Evolutionary conservation across 30 jellyfish, hydroid and myxozoan genomes (phyloP).

Genomic region (Morbakka virulenta): DNA sequence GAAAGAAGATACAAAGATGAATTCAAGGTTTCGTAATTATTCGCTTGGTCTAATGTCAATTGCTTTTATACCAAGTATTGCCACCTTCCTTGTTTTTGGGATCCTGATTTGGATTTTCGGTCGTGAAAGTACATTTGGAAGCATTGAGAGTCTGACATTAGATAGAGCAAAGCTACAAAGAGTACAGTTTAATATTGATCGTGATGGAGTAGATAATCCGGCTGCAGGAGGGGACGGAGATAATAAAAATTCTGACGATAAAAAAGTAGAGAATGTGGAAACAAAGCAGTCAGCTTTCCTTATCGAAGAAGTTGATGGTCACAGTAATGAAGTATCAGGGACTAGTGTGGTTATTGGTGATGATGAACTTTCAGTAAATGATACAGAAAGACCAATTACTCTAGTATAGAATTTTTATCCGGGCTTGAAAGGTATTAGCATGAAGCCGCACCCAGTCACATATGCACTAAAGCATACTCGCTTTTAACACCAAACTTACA

Average conservation of each 20-base stretch:
- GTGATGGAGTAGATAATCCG: neutral
- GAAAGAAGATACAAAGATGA: constrained; percentile 44
- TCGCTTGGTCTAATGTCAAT: constrained; percentile 55
- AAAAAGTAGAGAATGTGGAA: neutral
- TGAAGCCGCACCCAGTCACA: too few species aligned
- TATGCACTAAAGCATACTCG: too few species aligned
- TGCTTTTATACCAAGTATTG: constrained; percentile 75
- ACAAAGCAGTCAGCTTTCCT: too few species aligned
- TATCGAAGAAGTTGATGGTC: too few species aligned
- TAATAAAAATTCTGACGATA: neutral
- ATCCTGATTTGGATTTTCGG: constrained; percentile 74
- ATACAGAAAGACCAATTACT: too few species aligned
- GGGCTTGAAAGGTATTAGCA: too few species aligned
- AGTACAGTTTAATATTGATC: neutral
- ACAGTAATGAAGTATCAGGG: too few species aligned
- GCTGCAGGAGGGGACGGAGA: too few species aligned
- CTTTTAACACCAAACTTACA: too few species aligned
- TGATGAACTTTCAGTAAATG: too few species aligned
- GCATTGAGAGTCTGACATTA: constrained; percentile 16
- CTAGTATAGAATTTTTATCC: too few species aligned
- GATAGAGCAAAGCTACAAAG: neutral
- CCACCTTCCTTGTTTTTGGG: constrained; percentile 67
- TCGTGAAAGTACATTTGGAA: constrained; percentile 32
- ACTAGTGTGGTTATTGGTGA: too few species aligned
- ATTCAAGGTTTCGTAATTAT: constrained; percentile 71